Base-by-base conservation (phyloP, 37 sponge, comb jelly and placozoan genomes). In the Theonella swinhoei region DNA sequence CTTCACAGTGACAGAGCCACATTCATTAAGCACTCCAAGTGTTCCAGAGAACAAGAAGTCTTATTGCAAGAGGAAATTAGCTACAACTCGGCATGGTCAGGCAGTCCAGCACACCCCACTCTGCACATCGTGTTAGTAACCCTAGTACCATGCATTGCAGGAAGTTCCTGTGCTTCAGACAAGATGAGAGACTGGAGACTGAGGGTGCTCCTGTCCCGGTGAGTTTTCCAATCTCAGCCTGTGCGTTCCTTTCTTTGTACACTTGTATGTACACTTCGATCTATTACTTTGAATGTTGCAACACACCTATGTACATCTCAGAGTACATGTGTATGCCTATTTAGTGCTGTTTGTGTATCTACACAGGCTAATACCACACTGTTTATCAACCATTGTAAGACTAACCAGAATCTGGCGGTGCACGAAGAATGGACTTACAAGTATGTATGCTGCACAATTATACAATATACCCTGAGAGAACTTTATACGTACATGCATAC, bases 371-470 rank as follows among this genome's bases (percentile, higher is more conserved):
- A n/a, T n/a, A n/a, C n/a, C 20, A 77, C 39, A 29, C 4, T 99
- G n/a, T 70, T 99, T 30, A 74, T 99, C 72, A 99, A 94, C 72
- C 99, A 99, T 68, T 94, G 93, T 40, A 99, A 94, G 75, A 96
- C 99, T 17, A 99, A 99, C 83, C 93, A 96, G 43, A 64, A 95
- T 73, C 81, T 99, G 63, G 85, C 95, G 20, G 80, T 88, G 25
- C 81, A 94, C 61, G 38, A 89, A 43, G 91, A 96, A 25, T 96
- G 86, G 81, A 64, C 71, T 42, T 89, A 75, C 82, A 97, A 84
- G 98, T 97, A 61, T 81, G 73, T 43, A 17, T 32, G n/a, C 26
- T 22, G 60, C 7, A 5, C 14, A 79, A 64, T 76, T 20, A 19
- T n/a, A n/a, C n/a, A n/a, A n/a, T n/a, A n/a, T n/a, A n/a, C n/a